These are phyloP conservation scores for Scaptodrosophila lebanonensis DNA, from an alignment of 1,140 invertebrate genomes.

Conservation along the genomic window DNA sequence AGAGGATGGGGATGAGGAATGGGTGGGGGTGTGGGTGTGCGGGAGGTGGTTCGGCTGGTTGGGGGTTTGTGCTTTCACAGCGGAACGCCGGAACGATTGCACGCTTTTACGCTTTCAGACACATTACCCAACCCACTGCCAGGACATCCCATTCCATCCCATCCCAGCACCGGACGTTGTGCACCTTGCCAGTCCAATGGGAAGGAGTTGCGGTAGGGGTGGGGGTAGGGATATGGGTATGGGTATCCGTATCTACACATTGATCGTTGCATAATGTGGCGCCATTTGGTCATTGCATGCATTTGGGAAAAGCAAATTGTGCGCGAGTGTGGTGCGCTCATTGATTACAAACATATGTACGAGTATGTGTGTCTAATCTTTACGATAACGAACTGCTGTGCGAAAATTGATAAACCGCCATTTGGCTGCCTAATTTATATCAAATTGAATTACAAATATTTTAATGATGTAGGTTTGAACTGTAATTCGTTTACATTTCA, in stretches of 20 bases:
- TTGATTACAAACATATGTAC: constrained; percentile 9
- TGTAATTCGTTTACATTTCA: too few species aligned
- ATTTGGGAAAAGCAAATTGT: constrained; percentile 62
- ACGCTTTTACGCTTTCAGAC: constrained; percentile 77
- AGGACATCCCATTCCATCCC: too few species aligned
- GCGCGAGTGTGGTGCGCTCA: constrained; percentile 51
- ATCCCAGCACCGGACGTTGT: constrained; percentile 35
- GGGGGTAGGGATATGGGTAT: constrained; percentile 1
- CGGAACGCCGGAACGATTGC: constrained; percentile 65
- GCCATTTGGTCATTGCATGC: constrained; percentile 52
- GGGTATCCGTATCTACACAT: constrained; percentile 13
- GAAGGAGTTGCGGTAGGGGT: not conserved
- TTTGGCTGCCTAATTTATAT: not conserved
- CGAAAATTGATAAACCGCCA: constrained; percentile 46
- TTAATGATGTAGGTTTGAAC: too few species aligned
- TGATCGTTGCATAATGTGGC: constrained; percentile 67
- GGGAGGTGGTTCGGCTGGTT: constrained; percentile 7
- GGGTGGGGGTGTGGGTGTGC: not conserved
- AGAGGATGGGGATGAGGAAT: constrained; percentile 2
- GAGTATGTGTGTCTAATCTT: not conserved
- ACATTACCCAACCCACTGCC: constrained; percentile 61
- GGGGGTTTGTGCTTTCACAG: constrained; percentile 14
- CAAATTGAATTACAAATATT: not conserved
- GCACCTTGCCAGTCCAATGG: constrained; percentile 39
- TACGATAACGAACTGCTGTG: not conserved